These are phyloP conservation scores for Neoarius graeffei DNA, from an alignment of 2,113 vertebrate species.

Conservation along the genomic window DNA sequence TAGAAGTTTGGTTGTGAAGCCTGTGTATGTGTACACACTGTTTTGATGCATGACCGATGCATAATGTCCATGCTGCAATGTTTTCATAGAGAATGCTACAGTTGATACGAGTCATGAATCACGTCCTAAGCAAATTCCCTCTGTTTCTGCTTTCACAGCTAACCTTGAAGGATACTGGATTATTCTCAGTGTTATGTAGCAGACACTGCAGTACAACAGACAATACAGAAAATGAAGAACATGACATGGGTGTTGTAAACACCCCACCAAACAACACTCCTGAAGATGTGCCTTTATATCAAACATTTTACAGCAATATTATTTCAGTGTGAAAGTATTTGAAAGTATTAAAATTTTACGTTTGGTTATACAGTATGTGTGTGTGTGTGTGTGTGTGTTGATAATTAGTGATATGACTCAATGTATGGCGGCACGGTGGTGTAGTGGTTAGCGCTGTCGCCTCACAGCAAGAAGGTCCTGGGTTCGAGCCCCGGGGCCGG, in stretches of 20 bases:
- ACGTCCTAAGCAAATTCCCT: neutral
- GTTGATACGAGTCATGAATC: neutral
- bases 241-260: neutral
- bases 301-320: neutral
- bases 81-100: neutral
- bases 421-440: too few species aligned
- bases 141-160: constrained; percentile 63
- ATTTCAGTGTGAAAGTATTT: constrained; percentile 24
- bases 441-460: too few species aligned
- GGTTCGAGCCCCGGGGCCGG: too few species aligned
- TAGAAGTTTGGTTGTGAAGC: constrained; percentile 41
- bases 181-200: constrained; percentile 22
- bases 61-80: constrained; percentile 11
- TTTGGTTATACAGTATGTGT: neutral
- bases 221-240: constrained; percentile 6
- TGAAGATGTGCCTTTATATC: constrained; percentile 12
- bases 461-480: too few species aligned
- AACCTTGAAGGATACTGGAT: constrained; percentile 57
- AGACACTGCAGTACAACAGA: constrained; percentile 22
- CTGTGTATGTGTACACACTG: neutral
- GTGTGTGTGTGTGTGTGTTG: constrained; percentile 16
- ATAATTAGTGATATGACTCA: neutral
- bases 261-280: neutral
- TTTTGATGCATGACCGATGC: constrained; percentile 1
- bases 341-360: constrained; percentile 18